These are phyloP conservation scores for Epinotia nisella DNA, from an alignment of 2,888 invertebrate genomes.

Conservation along the genomic window DNA sequence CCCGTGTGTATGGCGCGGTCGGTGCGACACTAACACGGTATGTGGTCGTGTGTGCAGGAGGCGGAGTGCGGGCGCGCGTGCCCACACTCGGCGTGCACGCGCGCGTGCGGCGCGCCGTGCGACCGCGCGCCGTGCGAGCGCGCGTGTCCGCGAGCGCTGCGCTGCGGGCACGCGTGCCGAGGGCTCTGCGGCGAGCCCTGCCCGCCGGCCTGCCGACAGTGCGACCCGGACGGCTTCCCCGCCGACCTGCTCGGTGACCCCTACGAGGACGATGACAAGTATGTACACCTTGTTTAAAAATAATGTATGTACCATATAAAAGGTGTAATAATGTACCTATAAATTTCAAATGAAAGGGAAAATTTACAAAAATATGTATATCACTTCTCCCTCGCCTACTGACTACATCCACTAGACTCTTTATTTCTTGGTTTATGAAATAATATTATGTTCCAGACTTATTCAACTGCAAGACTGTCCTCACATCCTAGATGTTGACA, in stretches of 20 bases:
- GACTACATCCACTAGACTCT: no score
- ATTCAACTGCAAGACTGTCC: constrained; percentile 81
- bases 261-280: constrained; percentile 81
- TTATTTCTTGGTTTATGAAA: no score
- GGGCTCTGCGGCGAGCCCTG: constrained; percentile 90
- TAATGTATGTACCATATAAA: no score
- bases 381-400: no score
- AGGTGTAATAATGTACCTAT: no score
- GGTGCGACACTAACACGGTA: neutral
- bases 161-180: constrained; percentile 87
- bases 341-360: neutral
- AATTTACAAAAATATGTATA: no score
- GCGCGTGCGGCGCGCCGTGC: constrained; percentile 78
- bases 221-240: constrained; percentile 81
- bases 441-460: constrained; percentile 69
- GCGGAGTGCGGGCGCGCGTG: constrained; percentile 71
- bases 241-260: constrained; percentile 68
- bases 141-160: constrained; percentile 66
- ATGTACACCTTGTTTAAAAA: constrained; percentile 31
- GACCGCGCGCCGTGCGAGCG: constrained; percentile 70
- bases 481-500: constrained; percentile 77
- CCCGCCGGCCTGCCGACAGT: constrained; percentile 84
- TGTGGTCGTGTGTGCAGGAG: constrained; percentile 58
- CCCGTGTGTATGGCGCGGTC: neutral
- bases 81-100: constrained; percentile 76